A percentile compares a stretch with the other conserved stretches of the same genome.
These are phyloP conservation scores for Gari tellinella DNA, from an alignment of 2,888 invertebrate species.

Conservation along the genomic window DNA sequence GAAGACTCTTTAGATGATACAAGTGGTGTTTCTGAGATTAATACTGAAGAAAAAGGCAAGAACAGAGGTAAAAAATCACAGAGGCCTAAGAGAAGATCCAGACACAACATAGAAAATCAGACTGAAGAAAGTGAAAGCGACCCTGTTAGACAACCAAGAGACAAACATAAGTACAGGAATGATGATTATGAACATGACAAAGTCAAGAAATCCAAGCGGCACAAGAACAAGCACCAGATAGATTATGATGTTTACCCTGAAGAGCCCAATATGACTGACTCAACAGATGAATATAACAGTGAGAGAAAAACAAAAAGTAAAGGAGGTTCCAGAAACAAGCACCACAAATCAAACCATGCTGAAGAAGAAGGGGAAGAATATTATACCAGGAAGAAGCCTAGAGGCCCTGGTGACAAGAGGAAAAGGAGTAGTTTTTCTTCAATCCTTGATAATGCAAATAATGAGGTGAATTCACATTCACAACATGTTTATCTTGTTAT, in stretches of 20 bases:
- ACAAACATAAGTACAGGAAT: slow-evolving; percentile 33
- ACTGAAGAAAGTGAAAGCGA: neutral
- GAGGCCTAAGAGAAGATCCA: too few relatives aligned
- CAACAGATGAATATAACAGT: too few relatives aligned
- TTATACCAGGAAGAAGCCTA: slow-evolving; percentile 34
- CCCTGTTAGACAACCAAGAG: neutral
- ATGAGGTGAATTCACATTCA: neutral
- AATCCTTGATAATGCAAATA: slow-evolving; percentile 30
- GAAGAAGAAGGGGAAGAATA: slow-evolving; percentile 6
- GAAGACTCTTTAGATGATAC: too few relatives aligned
- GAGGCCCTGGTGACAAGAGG: slow-evolving; percentile 28
- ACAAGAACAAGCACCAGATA: neutral
- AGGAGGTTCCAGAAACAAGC: neutral
- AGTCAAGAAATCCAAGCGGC: slow-evolving; percentile 26
- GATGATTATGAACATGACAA: slow-evolving; percentile 50
- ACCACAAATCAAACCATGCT: too few relatives aligned
- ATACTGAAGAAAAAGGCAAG: too few relatives aligned
- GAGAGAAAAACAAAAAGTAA: neutral
- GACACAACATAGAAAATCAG: neutral
- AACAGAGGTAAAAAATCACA: too few relatives aligned
- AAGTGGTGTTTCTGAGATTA: too few relatives aligned
- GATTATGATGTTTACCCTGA: too few relatives aligned
- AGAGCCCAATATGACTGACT: too few relatives aligned
- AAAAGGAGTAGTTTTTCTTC: slow-evolving; percentile 44
- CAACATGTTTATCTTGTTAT: too few relatives aligned